These are phyloP conservation scores for Drosophila villosipedis DNA, from an alignment of 2,888 invertebrate species.

Conservation along the genomic window DNA sequence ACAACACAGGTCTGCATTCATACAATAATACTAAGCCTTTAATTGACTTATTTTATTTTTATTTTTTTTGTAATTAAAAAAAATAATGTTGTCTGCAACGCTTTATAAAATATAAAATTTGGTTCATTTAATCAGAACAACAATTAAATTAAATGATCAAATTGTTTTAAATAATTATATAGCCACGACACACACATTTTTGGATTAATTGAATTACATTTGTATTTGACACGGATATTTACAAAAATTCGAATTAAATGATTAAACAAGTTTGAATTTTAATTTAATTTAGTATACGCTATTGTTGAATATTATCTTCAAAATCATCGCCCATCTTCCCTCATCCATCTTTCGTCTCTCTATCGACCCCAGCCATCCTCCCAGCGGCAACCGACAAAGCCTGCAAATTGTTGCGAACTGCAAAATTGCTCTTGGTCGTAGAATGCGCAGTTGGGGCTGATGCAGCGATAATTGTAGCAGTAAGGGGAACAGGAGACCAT, in stretches of 20 bases:
- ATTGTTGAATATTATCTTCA: not conserved
- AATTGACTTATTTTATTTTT: not conserved
- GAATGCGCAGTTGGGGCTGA: slow-evolving; percentile 59
- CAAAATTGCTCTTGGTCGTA: slow-evolving; percentile 74
- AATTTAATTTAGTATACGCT: not conserved
- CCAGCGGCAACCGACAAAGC: slow-evolving; percentile 59
- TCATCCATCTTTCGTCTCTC: too few relatives aligned
- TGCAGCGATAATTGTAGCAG: slow-evolving; percentile 69
- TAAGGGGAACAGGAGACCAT: slow-evolving; percentile 64
- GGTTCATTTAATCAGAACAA: not conserved
- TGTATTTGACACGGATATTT: not conserved
- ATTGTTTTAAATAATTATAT: not conserved
- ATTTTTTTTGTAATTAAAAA: too few relatives aligned
- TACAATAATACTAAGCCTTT: not conserved
- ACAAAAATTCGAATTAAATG: not conserved
- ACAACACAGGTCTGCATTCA: not conserved
- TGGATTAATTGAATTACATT: not conserved
- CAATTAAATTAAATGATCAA: not conserved
- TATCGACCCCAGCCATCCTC: slow-evolving; percentile 68
- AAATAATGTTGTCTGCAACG: not conserved
- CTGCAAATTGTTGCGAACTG: slow-evolving; percentile 27
- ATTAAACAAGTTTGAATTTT: not conserved
- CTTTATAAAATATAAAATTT: not conserved
- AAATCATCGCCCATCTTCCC: not conserved
- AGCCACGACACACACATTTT: not conserved